Evolutionary conservation across 2,888 invertebrate genomes (phyloP).

Genomic region (Leptogaster cylindrica): DNA sequence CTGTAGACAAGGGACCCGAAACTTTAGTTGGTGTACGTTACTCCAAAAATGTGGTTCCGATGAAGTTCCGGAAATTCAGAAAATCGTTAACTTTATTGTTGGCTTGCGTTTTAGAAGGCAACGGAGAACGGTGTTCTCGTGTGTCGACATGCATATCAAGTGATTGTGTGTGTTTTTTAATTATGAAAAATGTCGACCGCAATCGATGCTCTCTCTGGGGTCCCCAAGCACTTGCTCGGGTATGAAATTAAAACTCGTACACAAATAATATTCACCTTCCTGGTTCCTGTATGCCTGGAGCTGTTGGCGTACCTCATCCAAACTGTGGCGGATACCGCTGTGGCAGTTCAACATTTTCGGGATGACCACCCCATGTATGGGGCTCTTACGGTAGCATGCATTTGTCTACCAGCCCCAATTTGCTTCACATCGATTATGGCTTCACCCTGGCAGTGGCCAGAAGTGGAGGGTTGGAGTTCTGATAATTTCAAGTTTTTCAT

Average conservation of each 20-base stretch:
- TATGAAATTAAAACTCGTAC: constrained; percentile 57
- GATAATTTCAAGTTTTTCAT: constrained; percentile 24
- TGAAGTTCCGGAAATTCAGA: too few relatives aligned
- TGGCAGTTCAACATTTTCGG: constrained; percentile 70
- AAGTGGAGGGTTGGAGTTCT: constrained; percentile 50
- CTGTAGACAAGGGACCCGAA: constrained; percentile 1
- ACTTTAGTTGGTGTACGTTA: too few relatives aligned
- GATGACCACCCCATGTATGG: constrained; percentile 66
- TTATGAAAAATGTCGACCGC: not conserved
- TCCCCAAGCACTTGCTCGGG: constrained; percentile 57
- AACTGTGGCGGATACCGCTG: constrained; percentile 71
- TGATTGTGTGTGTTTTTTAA: too few relatives aligned
- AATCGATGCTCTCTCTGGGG: constrained; percentile 54
- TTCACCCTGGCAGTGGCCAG: constrained; percentile 67
- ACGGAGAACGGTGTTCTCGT: too few relatives aligned
- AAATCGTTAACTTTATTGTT: too few relatives aligned
- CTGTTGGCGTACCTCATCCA: constrained; percentile 71
- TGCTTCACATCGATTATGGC: constrained; percentile 68
- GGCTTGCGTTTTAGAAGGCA: too few relatives aligned
- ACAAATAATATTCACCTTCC: constrained; percentile 58
- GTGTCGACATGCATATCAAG: too few relatives aligned
- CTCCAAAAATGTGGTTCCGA: too few relatives aligned
- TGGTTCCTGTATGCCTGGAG: constrained; percentile 67
- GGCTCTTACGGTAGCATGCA: constrained; percentile 62
- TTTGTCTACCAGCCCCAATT: constrained; percentile 66